Evolutionary conservation across 2,797 vertebrate genomes (phyloP).

Genomic region (Chiloscyllium punctatum): DNA sequence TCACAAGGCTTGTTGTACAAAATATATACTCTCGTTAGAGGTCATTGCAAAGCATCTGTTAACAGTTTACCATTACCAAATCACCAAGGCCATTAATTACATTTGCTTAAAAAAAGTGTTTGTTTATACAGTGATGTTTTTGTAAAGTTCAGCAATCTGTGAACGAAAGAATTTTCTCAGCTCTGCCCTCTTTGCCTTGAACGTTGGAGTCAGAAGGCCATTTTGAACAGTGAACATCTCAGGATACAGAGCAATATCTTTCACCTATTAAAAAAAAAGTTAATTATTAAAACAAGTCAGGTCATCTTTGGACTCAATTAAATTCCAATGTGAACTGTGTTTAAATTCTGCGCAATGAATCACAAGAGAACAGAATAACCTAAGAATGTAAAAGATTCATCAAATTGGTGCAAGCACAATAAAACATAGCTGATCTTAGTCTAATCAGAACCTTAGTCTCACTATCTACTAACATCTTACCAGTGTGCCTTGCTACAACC

Average conservation of each 20-base stretch:
- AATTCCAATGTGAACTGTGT: neutral
- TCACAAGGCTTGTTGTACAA: conserved; percentile 35
- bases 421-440: neutral
- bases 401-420: neutral
- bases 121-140: conserved; percentile 76
- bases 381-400: neutral
- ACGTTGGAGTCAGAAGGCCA: conserved; percentile 85
- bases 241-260: conserved; percentile 69
- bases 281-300: neutral
- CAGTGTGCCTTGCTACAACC: neutral
- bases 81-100: conserved; percentile 50
- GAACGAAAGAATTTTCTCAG: conserved; percentile 72
- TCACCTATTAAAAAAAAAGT: conserved; percentile 62
- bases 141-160: conserved; percentile 82
- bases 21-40: conserved; percentile 25
- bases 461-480: neutral
- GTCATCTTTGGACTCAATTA: neutral
- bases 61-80: conserved; percentile 29
- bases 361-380: neutral
- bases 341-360: neutral
- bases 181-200: conserved; percentile 85
- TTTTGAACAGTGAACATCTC: conserved; percentile 90
- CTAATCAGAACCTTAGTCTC: neutral
- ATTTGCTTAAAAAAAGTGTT: conserved; percentile 38
- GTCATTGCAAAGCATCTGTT: conserved; percentile 36